phyloP scores from a whole-genome alignment of 2,113 vertebrate genomes.

The Pteruthius melanotis region DNA sequence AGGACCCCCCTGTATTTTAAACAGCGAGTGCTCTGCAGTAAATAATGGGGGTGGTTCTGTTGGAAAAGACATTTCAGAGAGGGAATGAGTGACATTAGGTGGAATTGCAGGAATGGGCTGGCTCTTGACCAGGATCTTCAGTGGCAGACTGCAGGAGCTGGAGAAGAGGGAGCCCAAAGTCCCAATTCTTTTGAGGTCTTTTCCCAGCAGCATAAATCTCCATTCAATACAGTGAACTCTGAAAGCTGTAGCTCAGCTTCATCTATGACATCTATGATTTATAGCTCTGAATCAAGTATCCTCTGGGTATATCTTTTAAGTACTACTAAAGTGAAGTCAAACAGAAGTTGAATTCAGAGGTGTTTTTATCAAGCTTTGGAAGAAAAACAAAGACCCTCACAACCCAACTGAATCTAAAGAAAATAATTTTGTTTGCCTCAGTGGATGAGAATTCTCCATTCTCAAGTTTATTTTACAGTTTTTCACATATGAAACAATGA shows the following conservation, averaged over 20 bases:
- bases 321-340: not conserved
- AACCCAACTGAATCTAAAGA: not conserved
- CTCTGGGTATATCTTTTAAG: not conserved
- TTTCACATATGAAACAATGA: not conserved
- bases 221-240: not conserved
- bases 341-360: not conserved
- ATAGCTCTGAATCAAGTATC: not conserved
- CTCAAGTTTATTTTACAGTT: not conserved
- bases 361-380: not conserved
- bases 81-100: not conserved
- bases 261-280: slow-evolving; percentile 6
- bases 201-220: not conserved
- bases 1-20: not conserved
- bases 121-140: not conserved
- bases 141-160: not conserved
- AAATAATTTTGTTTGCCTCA: not conserved
- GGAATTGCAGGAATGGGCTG: not conserved
- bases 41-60: not conserved
- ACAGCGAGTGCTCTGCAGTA: not conserved
- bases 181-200: not conserved
- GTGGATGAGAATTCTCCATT: not conserved
- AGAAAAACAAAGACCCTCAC: not conserved
- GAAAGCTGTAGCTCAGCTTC: not conserved
- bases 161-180: not conserved
- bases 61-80: not conserved